These are phyloP conservation scores for Meloidogyne exigua DNA, from an alignment of 1,140 invertebrate species.

Conservation along the genomic window DNA sequence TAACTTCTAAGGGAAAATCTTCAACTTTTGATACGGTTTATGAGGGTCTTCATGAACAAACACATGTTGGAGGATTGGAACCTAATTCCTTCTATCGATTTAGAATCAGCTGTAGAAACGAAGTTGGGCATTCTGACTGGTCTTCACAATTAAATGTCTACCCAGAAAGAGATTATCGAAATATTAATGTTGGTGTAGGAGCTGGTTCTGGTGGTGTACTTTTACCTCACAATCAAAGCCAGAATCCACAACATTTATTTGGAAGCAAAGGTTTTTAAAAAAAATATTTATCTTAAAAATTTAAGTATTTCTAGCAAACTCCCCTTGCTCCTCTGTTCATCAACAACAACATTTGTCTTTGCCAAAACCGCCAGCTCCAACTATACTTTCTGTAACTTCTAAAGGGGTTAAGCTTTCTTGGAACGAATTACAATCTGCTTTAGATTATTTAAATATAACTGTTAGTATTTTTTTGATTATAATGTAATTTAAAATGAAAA, in stretches of 20 bases:
- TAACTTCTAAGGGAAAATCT: constrained; percentile 45
- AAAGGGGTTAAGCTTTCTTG: constrained; percentile 46
- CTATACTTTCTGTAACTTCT: constrained; percentile 38
- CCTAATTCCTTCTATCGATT: constrained; percentile 46
- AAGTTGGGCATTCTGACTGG: constrained; percentile 45
- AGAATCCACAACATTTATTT: constrained; percentile 9
- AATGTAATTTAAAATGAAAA: neutral
- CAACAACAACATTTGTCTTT: constrained; percentile 11
- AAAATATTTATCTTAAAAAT: no score
- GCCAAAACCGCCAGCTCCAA: constrained; percentile 34
- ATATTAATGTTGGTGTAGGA: neutral
- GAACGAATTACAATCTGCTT: constrained; percentile 15
- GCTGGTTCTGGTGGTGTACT: neutral
- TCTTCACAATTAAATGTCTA: constrained; percentile 28
- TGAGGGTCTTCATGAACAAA: constrained; percentile 42
- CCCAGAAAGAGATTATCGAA: constrained; percentile 1
- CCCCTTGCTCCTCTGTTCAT: constrained; percentile 7
- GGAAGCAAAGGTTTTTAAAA: neutral
- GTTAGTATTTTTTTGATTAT: constrained; percentile 23
- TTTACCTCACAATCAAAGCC: constrained; percentile 10
- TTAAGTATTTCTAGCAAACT: neutral
- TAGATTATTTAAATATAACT: constrained; percentile 31
- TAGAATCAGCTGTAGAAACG: constrained; percentile 51
- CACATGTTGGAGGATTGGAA: constrained; percentile 40
- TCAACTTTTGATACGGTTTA: constrained; percentile 43